Evolutionary conservation across 1,140 invertebrate genomes (phyloP).

Genomic region (Vanessa tameamea): DNA sequence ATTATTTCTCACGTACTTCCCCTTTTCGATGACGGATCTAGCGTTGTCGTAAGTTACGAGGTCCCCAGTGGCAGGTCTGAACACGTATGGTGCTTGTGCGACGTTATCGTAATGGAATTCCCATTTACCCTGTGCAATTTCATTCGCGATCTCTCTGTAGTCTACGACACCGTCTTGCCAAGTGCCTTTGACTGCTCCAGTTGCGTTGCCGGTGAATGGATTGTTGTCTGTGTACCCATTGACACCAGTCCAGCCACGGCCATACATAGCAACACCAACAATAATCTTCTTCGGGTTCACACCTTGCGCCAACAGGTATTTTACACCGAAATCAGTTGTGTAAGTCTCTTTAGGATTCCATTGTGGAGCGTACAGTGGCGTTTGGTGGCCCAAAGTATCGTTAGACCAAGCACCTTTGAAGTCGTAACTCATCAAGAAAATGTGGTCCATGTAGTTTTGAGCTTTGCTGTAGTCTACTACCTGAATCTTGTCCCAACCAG

Average conservation of each 20-base stretch:
- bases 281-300: conserved; percentile 74
- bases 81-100: conserved; percentile 71
- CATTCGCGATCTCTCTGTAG: conserved; percentile 71
- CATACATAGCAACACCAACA: conserved; percentile 75
- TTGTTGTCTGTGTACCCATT: conserved; percentile 60
- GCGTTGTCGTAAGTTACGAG: conserved; percentile 72
- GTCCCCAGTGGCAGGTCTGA: conserved; percentile 65
- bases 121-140: conserved; percentile 69
- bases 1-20: conserved; percentile 73
- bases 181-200: conserved; percentile 68
- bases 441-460: conserved; percentile 74
- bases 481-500: conserved; percentile 76
- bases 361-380: conserved; percentile 63
- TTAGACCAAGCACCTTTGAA: conserved; percentile 77
- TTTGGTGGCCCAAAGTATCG: conserved; percentile 70
- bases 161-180: conserved; percentile 76
- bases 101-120: conserved; percentile 73
- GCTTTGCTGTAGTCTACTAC: conserved; percentile 71
- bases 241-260: conserved; percentile 73
- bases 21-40: conserved; percentile 70
- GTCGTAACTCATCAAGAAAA: conserved; percentile 76
- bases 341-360: conserved; percentile 73
- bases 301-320: conserved; percentile 69
- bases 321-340: conserved; percentile 71
- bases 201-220: conserved; percentile 70